These are phyloP conservation scores for Drosophila sechellia DNA, from an alignment of 1,140 invertebrate species.

Conservation along the genomic window DNA sequence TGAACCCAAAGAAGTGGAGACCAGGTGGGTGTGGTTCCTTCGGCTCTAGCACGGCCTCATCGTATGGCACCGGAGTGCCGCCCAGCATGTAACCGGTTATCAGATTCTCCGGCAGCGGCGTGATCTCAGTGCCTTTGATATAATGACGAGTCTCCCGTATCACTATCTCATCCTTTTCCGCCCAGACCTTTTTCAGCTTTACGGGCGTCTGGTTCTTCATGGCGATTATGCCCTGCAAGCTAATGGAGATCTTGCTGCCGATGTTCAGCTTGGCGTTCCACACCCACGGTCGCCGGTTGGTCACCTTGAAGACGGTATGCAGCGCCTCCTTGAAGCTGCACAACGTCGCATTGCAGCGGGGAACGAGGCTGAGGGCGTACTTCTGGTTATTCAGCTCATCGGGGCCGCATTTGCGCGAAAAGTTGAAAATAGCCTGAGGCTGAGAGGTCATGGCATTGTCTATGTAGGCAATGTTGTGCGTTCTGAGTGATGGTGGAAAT, in stretches of 20 bases:
- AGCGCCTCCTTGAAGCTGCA: slow-evolving; percentile 72
- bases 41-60: slow-evolving; percentile 59
- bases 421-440: slow-evolving; percentile 63
- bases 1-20: slow-evolving; percentile 74
- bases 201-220: slow-evolving; percentile 73
- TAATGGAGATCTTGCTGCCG: slow-evolving; percentile 61
- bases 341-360: slow-evolving; percentile 64
- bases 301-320: slow-evolving; percentile 44
- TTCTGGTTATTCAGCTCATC: slow-evolving; percentile 68
- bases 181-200: slow-evolving; percentile 71
- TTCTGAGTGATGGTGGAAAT: slow-evolving; percentile 6
- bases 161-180: slow-evolving; percentile 53
- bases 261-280: slow-evolving; percentile 71
- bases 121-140: slow-evolving; percentile 64
- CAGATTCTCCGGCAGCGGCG: slow-evolving; percentile 58
- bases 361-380: slow-evolving; percentile 58
- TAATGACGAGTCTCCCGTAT: slow-evolving; percentile 59
- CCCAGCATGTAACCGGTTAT: slow-evolving; percentile 81
- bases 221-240: slow-evolving; percentile 70
- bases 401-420: slow-evolving; percentile 29
- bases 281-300: slow-evolving; percentile 64
- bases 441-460: slow-evolving; percentile 54
- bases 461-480: slow-evolving; percentile 67
- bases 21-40: slow-evolving; percentile 53
- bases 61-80: slow-evolving; percentile 73